Evolutionary conservation across 2,888 invertebrate species (phyloP), one percentile per base, ranked within the genome.

Genomic region (Acanthosoma haemorrhoidale): DNA sequence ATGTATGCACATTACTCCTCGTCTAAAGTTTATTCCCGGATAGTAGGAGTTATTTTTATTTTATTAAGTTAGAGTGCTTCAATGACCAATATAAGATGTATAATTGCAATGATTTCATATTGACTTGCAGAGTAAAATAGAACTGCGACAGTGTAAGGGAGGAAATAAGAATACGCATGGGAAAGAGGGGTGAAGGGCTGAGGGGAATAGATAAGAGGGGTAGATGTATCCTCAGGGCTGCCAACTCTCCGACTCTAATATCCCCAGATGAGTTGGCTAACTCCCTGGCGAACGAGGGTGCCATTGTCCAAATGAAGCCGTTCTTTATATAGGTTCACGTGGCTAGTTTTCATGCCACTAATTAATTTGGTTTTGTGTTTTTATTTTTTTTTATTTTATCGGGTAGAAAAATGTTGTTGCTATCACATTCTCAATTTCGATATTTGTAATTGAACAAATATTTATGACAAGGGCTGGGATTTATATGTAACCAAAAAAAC

Each of bases 211-310:
- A 51, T 51, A 51, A 51, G 51, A 25, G 51, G 51, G 51, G 51
- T 51, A n/a, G 51, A 51, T 51, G 51, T 51, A 51, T 51, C n/a
- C 51, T n/a, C 43, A 43, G 43, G 9, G 43, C 43, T 43, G 43
- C 11, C 51, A 51, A 51, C 51, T 25, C 51, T 11, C 51, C 25
- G n/a, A 25, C 25, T 51, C 25, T 25, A 51, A 51, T 51, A 51
- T 51, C n/a, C 51, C 51, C 51, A 25, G 51, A 51, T 51, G 51
- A 51, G 25, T 11, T 51, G 25, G 25, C 21, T 43, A 16, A 21
- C 43, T 43, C 21, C 18, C 43, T 43, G n/a, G 9, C 18, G 11
- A 43, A 43, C 43, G 21, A 21, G 18, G 43, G 18, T 51, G 25
- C 51, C 51, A 51, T 51, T 51, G 51, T 51, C 25, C n/a, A 9